Evolutionary conservation across 2,888 invertebrate genomes (phyloP).

Genomic region (Gari tellinella): DNA sequence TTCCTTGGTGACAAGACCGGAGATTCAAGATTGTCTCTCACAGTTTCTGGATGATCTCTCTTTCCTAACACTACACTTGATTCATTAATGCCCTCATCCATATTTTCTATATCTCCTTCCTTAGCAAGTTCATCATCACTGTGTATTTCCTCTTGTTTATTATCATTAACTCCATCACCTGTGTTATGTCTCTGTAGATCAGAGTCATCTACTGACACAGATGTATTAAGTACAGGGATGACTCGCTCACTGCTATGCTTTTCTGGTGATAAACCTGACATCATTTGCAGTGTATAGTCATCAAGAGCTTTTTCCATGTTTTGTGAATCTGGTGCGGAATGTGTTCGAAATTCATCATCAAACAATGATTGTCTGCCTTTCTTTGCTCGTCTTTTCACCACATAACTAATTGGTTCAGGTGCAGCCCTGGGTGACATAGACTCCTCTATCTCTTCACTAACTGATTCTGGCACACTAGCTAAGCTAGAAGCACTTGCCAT

Average conservation of each 20-base stretch:
- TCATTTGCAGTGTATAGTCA: slow-evolving; percentile 52
- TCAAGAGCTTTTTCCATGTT: slow-evolving; percentile 68
- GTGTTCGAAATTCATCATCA: slow-evolving; percentile 69
- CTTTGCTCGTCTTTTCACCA: slow-evolving; percentile 64
- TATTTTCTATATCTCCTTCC: too few species aligned
- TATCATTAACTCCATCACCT: too few species aligned
- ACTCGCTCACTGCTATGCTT: not conserved
- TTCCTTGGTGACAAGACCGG: slow-evolving; percentile 14
- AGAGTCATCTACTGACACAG: slow-evolving; percentile 51
- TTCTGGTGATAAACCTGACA: slow-evolving; percentile 7
- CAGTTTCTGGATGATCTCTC: slow-evolving; percentile 28
- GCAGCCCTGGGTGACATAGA: slow-evolving; percentile 2
- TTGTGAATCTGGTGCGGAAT: slow-evolving; percentile 74
- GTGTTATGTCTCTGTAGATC: not conserved
- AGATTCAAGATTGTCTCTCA: not conserved
- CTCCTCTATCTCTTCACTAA: slow-evolving; percentile 65
- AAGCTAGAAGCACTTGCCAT: slow-evolving; percentile 74
- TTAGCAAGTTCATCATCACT: not conserved
- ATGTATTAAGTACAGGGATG: slow-evolving; percentile 16
- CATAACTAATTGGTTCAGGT: slow-evolving; percentile 19
- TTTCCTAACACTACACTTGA: slow-evolving; percentile 19
- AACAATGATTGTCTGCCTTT: slow-evolving; percentile 53
- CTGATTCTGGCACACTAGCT: slow-evolving; percentile 78
- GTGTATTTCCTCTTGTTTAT: not conserved
- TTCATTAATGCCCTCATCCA: too few species aligned